phyloP scores from a whole-genome alignment of 1,140 invertebrate genomes.

The Drosophila jambulina region DNA sequence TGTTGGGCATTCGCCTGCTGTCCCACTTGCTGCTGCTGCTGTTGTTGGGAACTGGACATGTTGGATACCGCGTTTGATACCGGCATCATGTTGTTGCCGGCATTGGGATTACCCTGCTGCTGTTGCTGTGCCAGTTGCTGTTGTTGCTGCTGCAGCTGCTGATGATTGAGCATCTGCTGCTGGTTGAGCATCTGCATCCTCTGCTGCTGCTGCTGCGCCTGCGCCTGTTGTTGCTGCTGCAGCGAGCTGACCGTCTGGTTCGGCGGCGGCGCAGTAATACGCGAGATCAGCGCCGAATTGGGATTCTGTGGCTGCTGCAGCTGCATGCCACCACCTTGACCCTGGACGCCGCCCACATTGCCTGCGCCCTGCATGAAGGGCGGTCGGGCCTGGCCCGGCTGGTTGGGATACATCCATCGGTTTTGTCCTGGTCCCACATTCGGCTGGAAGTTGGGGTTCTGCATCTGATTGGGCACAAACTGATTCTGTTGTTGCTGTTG shows the following conservation, averaged over 20 bases:
- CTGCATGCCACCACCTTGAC: constrained; percentile 77
- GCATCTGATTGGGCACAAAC: constrained; percentile 74
- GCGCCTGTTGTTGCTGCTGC: constrained; percentile 81
- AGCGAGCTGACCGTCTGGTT: constrained; percentile 85
- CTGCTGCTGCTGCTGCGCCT: constrained; percentile 80
- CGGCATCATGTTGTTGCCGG: constrained; percentile 69
- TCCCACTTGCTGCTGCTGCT: constrained; percentile 43
- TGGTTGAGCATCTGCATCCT: constrained; percentile 73
- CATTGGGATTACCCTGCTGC: constrained; percentile 79
- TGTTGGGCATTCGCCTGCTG: constrained; percentile 59
- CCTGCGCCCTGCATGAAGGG: constrained; percentile 69
- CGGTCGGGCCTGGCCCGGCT: constrained; percentile 67
- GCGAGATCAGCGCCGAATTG: constrained; percentile 88
- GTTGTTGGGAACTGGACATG: constrained; percentile 48
- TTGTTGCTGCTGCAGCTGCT: constrained; percentile 82
- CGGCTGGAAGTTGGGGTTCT: constrained; percentile 75
- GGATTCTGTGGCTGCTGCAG: constrained; percentile 76
- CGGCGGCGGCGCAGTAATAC: constrained; percentile 88
- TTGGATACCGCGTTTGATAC: constrained; percentile 42
- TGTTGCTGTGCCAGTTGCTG: constrained; percentile 85
- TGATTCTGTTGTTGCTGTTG: constrained; percentile 67
- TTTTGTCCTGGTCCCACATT: constrained; percentile 69
- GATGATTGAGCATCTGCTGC: constrained; percentile 83
- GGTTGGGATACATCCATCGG: constrained; percentile 79
- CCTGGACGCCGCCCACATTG: constrained; percentile 53